Evolutionary conservation across 2,888 invertebrate genomes (phyloP).

Genomic region (Lamellibrachia columna): DNA sequence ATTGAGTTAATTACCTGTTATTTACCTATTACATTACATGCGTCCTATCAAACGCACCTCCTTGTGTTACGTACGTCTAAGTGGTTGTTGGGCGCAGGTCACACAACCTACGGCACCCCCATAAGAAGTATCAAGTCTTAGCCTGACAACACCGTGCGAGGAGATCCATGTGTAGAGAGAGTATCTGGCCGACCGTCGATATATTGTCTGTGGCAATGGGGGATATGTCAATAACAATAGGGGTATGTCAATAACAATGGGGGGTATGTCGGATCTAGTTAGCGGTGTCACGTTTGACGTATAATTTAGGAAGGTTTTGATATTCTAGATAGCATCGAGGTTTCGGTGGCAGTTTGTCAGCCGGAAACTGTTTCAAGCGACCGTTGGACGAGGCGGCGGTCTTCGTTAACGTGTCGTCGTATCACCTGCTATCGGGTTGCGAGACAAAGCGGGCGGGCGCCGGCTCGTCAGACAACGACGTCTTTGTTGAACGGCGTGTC

Average conservation of each 20-base stretch:
- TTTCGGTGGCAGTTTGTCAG: neutral
- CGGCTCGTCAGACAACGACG: neutral
- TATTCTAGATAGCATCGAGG: neutral
- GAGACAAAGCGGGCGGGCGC: neutral
- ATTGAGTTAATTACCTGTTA: neutral
- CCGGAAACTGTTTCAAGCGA: conserved; percentile 1
- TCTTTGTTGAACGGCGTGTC: conserved; percentile 6
- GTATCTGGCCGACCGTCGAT: neutral
- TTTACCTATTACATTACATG: neutral
- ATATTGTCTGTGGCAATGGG: neutral
- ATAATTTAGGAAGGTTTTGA: conserved; percentile 6
- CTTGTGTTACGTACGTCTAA: neutral
- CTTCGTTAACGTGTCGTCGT: neutral
- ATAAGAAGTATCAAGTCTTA: neutral
- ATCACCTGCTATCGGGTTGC: neutral
- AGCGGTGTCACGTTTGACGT: conserved; percentile 16
- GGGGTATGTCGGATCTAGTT: conserved; percentile 9
- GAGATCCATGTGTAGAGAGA: neutral
- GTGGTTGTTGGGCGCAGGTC: neutral
- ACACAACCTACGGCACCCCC: neutral
- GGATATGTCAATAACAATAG: neutral
- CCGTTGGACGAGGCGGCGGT: neutral
- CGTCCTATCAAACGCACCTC: neutral
- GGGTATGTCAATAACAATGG: neutral
- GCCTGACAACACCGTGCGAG: neutral